Percentiles rank a stretch among this genome's conserved stretches.
Evolutionary conservation across 2,113 vertebrate genomes (phyloP).

Genomic region (Chaetodon trifascialis): DNA sequence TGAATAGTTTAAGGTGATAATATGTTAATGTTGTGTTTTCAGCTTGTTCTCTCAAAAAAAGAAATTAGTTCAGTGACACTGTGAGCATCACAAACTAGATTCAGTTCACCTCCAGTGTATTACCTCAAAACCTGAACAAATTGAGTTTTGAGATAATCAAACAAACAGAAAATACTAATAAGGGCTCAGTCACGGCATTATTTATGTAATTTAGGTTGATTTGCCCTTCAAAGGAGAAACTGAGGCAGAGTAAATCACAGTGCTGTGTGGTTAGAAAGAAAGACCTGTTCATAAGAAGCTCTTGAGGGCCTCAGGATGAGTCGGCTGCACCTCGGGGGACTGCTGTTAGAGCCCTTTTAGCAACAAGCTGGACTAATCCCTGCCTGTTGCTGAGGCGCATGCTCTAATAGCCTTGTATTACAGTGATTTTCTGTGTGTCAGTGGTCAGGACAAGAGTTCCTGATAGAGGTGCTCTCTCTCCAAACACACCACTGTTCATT

Average conservation of each 20-base stretch:
- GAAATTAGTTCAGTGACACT: background rate
- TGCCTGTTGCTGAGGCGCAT: conserved; percentile 49
- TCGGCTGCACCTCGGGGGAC: conserved; percentile 54
- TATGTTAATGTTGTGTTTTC: conserved; percentile 1
- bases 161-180: background rate
- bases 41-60: background rate
- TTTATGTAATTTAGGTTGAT: conserved; percentile 5
- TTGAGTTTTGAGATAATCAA: background rate
- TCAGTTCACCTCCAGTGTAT: background rate
- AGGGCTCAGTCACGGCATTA: background rate
- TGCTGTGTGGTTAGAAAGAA: conserved; percentile 31
- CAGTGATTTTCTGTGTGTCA: conserved; percentile 50
- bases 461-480: conserved; percentile 47
- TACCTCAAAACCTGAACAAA: background rate
- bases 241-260: conserved; percentile 19
- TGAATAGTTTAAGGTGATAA: background rate
- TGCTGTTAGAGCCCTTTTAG: conserved; percentile 63
- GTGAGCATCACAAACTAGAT: conserved; percentile 11
- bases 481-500: conserved; percentile 38
- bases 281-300: conserved; percentile 53
- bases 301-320: conserved; percentile 51
- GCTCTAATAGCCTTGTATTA: conserved; percentile 65
- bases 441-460: conserved; percentile 44
- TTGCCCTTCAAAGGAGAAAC: conserved; percentile 6
- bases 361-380: conserved; percentile 63